Evolutionary conservation across 2,113 vertebrate genomes (phyloP).

Genomic region (Pseudopipra pipra): DNA sequence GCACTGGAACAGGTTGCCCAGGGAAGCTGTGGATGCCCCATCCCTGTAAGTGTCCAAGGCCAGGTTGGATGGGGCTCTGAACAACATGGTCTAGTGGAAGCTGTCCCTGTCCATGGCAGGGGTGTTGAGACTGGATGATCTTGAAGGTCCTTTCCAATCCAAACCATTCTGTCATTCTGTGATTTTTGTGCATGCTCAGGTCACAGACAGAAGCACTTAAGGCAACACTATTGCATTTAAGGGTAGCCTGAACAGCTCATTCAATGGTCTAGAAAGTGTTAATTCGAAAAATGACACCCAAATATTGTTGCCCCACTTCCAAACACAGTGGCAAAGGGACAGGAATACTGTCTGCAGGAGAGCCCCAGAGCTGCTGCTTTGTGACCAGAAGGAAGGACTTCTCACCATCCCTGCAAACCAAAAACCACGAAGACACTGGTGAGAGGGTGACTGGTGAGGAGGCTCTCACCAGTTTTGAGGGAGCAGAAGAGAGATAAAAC

Average conservation of each 20-base stretch:
- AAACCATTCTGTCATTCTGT: not conserved
- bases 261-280: not conserved
- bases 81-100: not conserved
- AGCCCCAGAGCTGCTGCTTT: not conserved
- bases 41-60: not conserved
- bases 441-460: not conserved
- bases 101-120: not conserved
- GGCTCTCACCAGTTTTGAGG: not conserved
- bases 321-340: not conserved
- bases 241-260: not conserved
- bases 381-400: not conserved
- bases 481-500: not conserved
- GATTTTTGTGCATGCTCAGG: not conserved
- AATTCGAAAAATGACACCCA: not conserved
- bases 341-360: not conserved
- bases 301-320: not conserved
- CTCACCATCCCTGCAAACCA: not conserved
- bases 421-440: not conserved
- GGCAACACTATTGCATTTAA: not conserved
- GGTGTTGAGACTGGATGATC: not conserved
- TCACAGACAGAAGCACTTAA: not conserved
- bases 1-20: not conserved
- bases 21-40: not conserved
- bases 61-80: not conserved
- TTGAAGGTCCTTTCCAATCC: not conserved